A percentile compares a stretch with the other conserved stretches of the same genome.
These are phyloP conservation scores for Lasius fuliginosus DNA, from an alignment of 2,888 invertebrate species.

Conservation along the genomic window DNA sequence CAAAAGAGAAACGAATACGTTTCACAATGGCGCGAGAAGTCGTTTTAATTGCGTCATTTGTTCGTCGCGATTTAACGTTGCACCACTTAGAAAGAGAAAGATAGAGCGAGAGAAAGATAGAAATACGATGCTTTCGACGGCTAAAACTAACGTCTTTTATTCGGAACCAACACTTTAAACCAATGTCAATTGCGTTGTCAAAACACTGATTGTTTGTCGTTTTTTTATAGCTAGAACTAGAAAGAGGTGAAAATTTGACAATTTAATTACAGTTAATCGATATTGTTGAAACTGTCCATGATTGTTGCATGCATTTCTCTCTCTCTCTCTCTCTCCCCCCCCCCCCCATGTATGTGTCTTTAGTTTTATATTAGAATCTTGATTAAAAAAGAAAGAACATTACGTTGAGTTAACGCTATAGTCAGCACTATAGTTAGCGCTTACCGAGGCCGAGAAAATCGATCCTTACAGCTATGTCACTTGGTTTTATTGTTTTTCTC, in stretches of 20 bases:
- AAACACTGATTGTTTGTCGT: background rate
- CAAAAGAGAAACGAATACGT: conserved; percentile 46
- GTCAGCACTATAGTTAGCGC: conserved; percentile 17
- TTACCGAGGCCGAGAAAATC: conserved; percentile 27
- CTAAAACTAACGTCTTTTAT: background rate
- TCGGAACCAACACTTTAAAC: background rate
- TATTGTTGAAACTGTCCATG: background rate
- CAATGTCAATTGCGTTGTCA: background rate
- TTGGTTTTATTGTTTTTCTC: conserved; percentile 6
- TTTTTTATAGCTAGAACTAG: background rate
- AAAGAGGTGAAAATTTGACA: conserved; percentile 8
- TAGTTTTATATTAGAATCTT: conserved; percentile 16
- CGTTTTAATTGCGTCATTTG: conserved; percentile 65
- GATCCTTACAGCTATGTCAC: conserved; percentile 2
- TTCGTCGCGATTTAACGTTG: conserved; percentile 55
- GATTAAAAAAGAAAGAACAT: conserved; percentile 12
- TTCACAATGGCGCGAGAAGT: conserved; percentile 64
- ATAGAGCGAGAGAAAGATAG: background rate
- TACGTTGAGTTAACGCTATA: conserved; percentile 6
- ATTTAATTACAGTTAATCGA: conserved; percentile 43
- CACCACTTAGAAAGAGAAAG: background rate
- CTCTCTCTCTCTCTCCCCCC: background rate
- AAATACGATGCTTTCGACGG: background rate
- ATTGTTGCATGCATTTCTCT: background rate
- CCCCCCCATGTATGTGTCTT: background rate